Conservation (phyloP, 2,797 vertebrate genomes). For the Anguilla megastoma region DNA sequence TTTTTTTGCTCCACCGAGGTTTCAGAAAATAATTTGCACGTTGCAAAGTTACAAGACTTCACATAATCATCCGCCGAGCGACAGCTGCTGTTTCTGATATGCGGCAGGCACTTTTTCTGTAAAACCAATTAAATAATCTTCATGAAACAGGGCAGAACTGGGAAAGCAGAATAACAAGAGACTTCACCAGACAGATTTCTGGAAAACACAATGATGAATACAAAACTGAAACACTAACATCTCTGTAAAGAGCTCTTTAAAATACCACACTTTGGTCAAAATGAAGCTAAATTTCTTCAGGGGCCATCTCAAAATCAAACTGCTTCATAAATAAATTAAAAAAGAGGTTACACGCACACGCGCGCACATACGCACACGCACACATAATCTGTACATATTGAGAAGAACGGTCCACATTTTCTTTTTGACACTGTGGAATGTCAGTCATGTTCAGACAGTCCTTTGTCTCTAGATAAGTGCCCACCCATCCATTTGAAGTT, state of each 20-base stretch:
- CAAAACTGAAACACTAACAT: conserved; percentile 49
- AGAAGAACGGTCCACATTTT: conserved; percentile 46
- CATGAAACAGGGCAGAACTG: conserved; percentile 36
- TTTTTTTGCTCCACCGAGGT: conserved; percentile 14
- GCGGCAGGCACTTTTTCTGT: conserved; percentile 54
- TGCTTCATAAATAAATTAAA: conserved; percentile 28
- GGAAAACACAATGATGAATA: conserved; percentile 46
- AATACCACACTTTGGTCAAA: conserved; percentile 53
- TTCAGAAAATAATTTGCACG: conserved; percentile 28
- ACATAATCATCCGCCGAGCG: conserved; percentile 27
- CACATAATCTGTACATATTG: conserved; percentile 52
- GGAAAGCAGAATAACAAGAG: conserved; percentile 35
- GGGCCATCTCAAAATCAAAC: conserved; percentile 40
- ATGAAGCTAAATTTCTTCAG: conserved; percentile 24
- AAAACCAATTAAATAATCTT: conserved; percentile 50
- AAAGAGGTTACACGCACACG: conserved; percentile 40
- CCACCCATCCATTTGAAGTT: conserved; percentile 19
- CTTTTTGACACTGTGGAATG: conserved; percentile 53
- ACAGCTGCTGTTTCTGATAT: conserved; percentile 38
- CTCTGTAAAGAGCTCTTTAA: conserved; percentile 45
- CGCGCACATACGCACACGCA: conserved; percentile 50
- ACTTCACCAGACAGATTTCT: conserved; percentile 37
- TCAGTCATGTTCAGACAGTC: conserved; percentile 48
- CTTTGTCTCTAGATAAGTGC: conserved; percentile 26
- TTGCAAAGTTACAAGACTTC: conserved; percentile 35